Percentiles rank a stretch among this genome's conserved stretches.
Evolutionary conservation across 2,797 vertebrate genomes (phyloP).

Genomic region (Tolypeutes matacus): DNA sequence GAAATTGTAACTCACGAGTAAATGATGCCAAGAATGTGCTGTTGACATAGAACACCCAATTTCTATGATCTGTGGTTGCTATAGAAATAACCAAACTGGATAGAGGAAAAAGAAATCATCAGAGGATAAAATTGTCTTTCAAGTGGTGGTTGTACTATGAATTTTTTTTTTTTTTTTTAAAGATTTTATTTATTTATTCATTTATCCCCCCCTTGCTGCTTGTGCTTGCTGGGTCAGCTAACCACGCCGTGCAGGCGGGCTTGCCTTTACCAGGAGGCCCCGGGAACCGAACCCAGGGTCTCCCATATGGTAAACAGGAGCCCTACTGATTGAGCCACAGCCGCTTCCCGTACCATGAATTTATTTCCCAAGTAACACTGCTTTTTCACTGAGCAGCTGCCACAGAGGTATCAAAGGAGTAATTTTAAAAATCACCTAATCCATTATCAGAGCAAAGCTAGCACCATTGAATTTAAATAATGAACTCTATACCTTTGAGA

Average conservation of each 20-base stretch:
- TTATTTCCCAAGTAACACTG: neutral
- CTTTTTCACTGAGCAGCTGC: neutral
- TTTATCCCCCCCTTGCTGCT: too few species aligned
- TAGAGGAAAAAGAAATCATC: neutral
- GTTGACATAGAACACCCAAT: neutral
- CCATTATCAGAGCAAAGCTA: neutral
- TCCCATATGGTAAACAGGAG: too few species aligned
- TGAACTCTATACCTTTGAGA: neutral
- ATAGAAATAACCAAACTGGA: neutral
- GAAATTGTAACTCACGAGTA: neutral
- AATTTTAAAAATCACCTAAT: neutral
- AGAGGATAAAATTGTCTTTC: slow-evolving; percentile 4
- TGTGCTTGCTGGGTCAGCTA: too few species aligned
- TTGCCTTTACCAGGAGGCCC: too few species aligned
- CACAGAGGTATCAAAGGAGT: neutral
- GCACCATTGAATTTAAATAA: neutral
- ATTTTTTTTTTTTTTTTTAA: too few species aligned
- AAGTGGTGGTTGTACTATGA: neutral
- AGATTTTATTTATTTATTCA: too few species aligned
- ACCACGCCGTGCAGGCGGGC: too few species aligned
- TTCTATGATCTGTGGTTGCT: neutral
- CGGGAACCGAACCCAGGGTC: too few species aligned
- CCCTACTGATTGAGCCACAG: too few species aligned
- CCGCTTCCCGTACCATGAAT: too few species aligned
- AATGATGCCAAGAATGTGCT: neutral